Conservation (phyloP, 2,113 vertebrate species). For the Osmerus eperlanus region DNA sequence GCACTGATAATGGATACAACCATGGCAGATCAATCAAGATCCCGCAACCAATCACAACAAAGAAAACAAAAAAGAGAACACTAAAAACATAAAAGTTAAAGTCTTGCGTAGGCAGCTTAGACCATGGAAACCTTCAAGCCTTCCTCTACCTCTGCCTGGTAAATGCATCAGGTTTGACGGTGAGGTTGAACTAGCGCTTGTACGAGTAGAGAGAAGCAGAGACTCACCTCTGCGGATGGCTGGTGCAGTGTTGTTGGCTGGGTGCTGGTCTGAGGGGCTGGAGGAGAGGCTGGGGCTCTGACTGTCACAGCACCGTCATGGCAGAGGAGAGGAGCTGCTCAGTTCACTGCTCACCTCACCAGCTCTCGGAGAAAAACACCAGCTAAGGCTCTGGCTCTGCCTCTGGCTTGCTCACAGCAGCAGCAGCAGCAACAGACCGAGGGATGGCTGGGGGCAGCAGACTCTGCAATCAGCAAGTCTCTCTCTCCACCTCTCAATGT, state of each 20-base stretch:
- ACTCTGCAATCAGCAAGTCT: constrained; percentile 32
- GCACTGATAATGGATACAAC: too few species aligned
- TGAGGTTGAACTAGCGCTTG: not conserved
- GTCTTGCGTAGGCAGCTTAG: too few species aligned
- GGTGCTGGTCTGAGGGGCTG: not conserved
- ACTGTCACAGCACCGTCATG: constrained; percentile 30
- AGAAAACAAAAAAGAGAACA: constrained; percentile 1
- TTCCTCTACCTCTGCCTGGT: not conserved
- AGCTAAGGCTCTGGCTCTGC: constrained; percentile 50
- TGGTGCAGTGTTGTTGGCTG: not conserved
- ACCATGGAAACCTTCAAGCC: too few species aligned
- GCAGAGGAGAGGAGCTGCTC: not conserved
- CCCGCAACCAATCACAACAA: not conserved
- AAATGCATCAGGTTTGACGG: not conserved
- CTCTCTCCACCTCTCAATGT: constrained; percentile 32
- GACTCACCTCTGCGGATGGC: not conserved
- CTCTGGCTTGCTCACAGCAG: constrained; percentile 47
- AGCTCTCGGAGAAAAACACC: constrained; percentile 45
- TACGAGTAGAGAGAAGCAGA: not conserved
- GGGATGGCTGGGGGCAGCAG: constrained; percentile 59
- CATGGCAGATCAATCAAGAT: not conserved
- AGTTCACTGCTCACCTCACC: not conserved
- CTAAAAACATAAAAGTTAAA: not conserved
- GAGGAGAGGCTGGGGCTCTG: not conserved
- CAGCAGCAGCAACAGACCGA: constrained; percentile 20